Evolutionary conservation across 2,888 invertebrate genomes (phyloP).

Genomic region (Pammene aurita): DNA sequence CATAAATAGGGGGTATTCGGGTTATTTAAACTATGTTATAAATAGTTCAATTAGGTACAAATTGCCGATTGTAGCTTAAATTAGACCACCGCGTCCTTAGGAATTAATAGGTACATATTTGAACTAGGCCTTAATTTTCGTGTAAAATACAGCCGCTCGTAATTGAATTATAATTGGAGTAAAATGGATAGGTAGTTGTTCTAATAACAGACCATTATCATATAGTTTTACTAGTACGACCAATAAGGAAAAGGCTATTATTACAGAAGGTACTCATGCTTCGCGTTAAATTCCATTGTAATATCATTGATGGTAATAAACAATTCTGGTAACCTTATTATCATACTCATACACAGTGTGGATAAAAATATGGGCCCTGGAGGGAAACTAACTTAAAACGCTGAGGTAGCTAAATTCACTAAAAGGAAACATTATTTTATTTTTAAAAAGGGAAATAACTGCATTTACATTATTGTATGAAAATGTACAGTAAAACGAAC

Average conservation of each 20-base stretch:
- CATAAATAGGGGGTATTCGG: too few species aligned
- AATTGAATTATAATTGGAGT: background rate
- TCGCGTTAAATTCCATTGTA: background rate
- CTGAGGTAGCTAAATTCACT: too few species aligned
- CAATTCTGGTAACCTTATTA: too few species aligned
- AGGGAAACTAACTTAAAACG: too few species aligned
- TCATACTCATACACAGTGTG: too few species aligned
- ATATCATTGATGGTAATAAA: background rate
- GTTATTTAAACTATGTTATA: background rate
- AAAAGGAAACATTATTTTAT: too few species aligned
- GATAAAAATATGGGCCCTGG: too few species aligned
- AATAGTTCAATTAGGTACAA: background rate
- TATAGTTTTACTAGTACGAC: background rate
- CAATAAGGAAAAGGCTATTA: slow-evolving; percentile 2
- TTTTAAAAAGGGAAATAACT: too few species aligned
- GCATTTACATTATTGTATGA: too few species aligned
- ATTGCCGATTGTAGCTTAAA: background rate
- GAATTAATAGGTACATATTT: background rate
- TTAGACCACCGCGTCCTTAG: background rate
- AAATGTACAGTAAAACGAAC: too few species aligned
- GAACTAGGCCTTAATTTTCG: background rate
- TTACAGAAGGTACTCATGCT: background rate
- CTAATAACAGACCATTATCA: background rate
- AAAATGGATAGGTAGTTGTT: background rate
- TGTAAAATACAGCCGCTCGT: background rate